Conservation (phyloP, 1,140 invertebrate species). For the Lasaia peninsularis region DNA sequence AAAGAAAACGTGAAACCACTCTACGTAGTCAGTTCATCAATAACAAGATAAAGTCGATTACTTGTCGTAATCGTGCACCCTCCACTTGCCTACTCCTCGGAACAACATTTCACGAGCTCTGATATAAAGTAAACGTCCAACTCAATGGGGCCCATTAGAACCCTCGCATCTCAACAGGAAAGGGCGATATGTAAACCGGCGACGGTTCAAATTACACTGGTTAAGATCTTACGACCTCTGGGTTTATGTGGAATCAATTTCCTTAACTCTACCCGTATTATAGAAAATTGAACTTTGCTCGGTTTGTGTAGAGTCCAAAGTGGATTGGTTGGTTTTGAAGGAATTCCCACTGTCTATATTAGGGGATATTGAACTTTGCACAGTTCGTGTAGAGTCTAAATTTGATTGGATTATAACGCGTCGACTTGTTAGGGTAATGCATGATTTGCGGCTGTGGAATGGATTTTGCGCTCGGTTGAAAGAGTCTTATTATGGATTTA, state of each 20-base stretch:
- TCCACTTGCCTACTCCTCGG: slow-evolving; percentile 41
- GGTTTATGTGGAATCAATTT: slow-evolving; percentile 62
- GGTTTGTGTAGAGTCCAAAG: slow-evolving; percentile 32
- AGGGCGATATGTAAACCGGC: slow-evolving; percentile 14
- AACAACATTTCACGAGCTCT: slow-evolving; percentile 33
- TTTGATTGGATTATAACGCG: background rate
- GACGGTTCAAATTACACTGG: slow-evolving; percentile 24
- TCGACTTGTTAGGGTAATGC: slow-evolving; percentile 54
- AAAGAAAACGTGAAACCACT: slow-evolving; percentile 14
- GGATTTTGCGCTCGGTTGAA: slow-evolving; percentile 31
- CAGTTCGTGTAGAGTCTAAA: slow-evolving; percentile 32
- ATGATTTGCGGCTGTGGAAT: slow-evolving; percentile 58
- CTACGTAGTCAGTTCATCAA: slow-evolving; percentile 47
- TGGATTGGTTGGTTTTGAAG: background rate
- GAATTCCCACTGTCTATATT: slow-evolving; percentile 27
- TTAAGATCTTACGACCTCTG: slow-evolving; percentile 47
- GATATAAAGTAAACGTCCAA: slow-evolving; percentile 25
- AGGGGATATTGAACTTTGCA: slow-evolving; percentile 35
- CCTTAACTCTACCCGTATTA: slow-evolving; percentile 35
- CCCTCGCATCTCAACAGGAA: slow-evolving; percentile 21
- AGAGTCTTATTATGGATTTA: slow-evolving; percentile 10
- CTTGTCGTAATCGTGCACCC: slow-evolving; percentile 56
- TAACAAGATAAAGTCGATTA: slow-evolving; percentile 66
- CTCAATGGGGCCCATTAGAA: slow-evolving; percentile 28
- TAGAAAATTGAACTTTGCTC: slow-evolving; percentile 35